Conservation (phyloP, 2,797 vertebrate genomes). For the Nannoperca australis region DNA sequence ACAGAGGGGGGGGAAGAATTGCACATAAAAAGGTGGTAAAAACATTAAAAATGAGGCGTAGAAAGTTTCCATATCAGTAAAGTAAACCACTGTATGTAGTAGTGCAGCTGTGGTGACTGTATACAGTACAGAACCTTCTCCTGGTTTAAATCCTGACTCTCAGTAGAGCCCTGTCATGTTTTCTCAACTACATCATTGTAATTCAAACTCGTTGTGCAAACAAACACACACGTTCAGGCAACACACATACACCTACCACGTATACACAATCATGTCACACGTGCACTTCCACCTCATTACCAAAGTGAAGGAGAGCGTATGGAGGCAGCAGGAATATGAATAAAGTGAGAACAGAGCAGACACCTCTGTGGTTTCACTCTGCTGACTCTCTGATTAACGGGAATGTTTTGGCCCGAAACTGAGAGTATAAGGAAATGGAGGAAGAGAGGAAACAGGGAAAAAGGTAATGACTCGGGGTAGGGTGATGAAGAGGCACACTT, state of each 20-base stretch:
- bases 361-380: slow-evolving; percentile 67
- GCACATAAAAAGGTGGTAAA: neutral
- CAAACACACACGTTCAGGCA: slow-evolving; percentile 37
- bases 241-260: slow-evolving; percentile 22
- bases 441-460: slow-evolving; percentile 11
- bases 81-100: slow-evolving; percentile 40
- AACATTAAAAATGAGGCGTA: slow-evolving; percentile 35
- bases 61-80: slow-evolving; percentile 56
- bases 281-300: slow-evolving; percentile 58
- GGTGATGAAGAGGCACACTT: slow-evolving; percentile 29
- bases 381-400: slow-evolving; percentile 67
- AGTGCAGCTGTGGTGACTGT: slow-evolving; percentile 55
- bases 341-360: slow-evolving; percentile 65
- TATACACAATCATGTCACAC: neutral
- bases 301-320: slow-evolving; percentile 29
- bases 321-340: slow-evolving; percentile 50
- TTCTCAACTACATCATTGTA: slow-evolving; percentile 55
- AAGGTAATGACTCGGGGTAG: slow-evolving; percentile 4
- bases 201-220: slow-evolving; percentile 40
- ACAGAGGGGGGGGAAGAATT: neutral
- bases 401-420: slow-evolving; percentile 54
- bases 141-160: slow-evolving; percentile 67
- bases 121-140: slow-evolving; percentile 44
- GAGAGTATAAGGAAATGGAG: slow-evolving; percentile 1
- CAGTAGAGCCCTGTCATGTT: slow-evolving; percentile 53